Base-by-base conservation (phyloP, 2,113 vertebrate genomes). In the Scomber scombrus region DNA sequence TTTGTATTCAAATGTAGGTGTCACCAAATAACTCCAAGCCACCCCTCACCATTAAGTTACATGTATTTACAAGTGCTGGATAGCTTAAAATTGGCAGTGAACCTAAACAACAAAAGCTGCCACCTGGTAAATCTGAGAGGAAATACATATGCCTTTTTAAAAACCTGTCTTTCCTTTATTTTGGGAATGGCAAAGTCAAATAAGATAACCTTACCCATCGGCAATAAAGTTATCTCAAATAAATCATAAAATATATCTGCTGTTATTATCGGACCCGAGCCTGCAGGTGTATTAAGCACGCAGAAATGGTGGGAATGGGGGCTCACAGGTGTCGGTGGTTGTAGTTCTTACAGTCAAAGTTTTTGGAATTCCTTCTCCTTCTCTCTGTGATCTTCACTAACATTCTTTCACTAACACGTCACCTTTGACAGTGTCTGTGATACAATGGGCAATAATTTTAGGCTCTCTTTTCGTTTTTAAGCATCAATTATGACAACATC, bases 251-350 rank as follows among this genome's bases (percentile, higher is more conserved):
- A 51, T 43, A 1, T 40, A 19, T 67, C 47, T 34, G 19, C 56
- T 49, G 55, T 43, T 51, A 54, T 58, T 78, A 55, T 91, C 77
- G 91, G 88, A 89, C 81, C 71, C 86, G 70, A 60, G 73, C 47
- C 65, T 77, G 68, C 56, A 75, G 74, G 64, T 82, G 29, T 70
- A 31, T 64, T 43, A 51, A 7, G 23, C 16, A 71, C 9, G 19
- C 11, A 69, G 51, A 72, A 51, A 16, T 56, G 29, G 56, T 56
- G 40, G 69, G 86, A 81, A 86, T 91, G 90, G 71, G 80, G 72
- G 60, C 62, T 89, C 10, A 74, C 74, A 82, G 85, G 85, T 89
- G 80, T 69, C 0, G 66, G 73, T 58, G 62, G 71, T 75, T 85
- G 57, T 73, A 47, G 34, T 68, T 31, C 10, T 78, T 68, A 26